Conservation (phyloP, 1,140 invertebrate genomes). For the Pomacea maculata region DNA sequence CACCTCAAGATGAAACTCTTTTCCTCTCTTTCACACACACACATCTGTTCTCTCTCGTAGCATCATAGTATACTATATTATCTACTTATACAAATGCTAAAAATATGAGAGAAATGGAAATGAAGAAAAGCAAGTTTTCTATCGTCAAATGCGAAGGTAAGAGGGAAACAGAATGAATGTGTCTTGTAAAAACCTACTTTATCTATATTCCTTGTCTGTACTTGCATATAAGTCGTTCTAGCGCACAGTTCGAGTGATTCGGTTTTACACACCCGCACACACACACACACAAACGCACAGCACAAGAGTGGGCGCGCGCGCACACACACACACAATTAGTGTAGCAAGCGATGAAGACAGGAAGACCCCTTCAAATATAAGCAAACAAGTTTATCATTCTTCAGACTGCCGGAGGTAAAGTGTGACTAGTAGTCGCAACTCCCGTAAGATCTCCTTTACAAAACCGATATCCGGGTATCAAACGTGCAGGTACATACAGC, state of each 20-base stretch:
- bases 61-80: neutral
- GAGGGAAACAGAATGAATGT: neutral
- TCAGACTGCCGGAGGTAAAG: no score
- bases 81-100: neutral
- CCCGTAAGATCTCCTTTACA: neutral
- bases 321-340: neutral
- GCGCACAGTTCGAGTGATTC: neutral
- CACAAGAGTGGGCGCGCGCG: neutral
- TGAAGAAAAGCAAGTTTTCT: neutral
- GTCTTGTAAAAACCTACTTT: neutral
- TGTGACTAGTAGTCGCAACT: no score
- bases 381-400: neutral
- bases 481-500: neutral
- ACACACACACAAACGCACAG: conserved; percentile 7
- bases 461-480: neutral
- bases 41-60: neutral
- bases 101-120: neutral
- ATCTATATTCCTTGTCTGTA: neutral
- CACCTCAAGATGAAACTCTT: no score
- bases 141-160: neutral
- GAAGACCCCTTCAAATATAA: neutral
- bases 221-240: neutral
- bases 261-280: neutral
- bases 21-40: neutral
- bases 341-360: neutral